phyloP scores from a whole-genome alignment of 2,113 vertebrate species.

The Aphelocoma coerulescens region DNA sequence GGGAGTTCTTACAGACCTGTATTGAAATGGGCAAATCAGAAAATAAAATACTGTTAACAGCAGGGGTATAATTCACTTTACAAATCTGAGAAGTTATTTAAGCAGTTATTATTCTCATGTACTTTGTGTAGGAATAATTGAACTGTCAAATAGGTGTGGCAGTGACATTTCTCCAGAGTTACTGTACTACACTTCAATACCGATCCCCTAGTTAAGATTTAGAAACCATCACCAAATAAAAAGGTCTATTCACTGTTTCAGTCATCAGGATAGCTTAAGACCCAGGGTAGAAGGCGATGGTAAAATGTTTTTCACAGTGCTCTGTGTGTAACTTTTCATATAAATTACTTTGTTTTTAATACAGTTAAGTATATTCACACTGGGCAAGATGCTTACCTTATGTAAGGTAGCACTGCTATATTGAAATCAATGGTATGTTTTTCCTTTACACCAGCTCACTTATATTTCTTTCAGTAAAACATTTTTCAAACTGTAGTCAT shows the following conservation, averaged over 20 bases:
- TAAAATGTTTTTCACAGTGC: neutral
- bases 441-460: neutral
- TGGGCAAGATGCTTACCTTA: neutral
- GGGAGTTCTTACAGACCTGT: neutral
- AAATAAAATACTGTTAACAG: neutral
- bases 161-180: neutral
- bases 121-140: neutral
- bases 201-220: neutral
- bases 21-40: neutral
- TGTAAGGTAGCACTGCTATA: neutral
- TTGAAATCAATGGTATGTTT: neutral
- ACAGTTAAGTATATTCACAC: neutral
- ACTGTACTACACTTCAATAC: neutral
- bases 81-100: neutral
- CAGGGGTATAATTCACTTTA: conserved; percentile 5
- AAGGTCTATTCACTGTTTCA: neutral
- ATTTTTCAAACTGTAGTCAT: conserved; percentile 13
- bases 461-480: conserved; percentile 47
- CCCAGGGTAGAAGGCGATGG: neutral
- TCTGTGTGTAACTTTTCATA: conserved; percentile 46
- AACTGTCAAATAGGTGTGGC: neutral
- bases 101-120: neutral
- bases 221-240: neutral
- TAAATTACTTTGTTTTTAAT: conserved; percentile 20
- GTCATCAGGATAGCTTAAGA: neutral